Base-by-base conservation (phyloP, 53 echinoderm and acorn worm species). In the Echinometra lucunter region DNA sequence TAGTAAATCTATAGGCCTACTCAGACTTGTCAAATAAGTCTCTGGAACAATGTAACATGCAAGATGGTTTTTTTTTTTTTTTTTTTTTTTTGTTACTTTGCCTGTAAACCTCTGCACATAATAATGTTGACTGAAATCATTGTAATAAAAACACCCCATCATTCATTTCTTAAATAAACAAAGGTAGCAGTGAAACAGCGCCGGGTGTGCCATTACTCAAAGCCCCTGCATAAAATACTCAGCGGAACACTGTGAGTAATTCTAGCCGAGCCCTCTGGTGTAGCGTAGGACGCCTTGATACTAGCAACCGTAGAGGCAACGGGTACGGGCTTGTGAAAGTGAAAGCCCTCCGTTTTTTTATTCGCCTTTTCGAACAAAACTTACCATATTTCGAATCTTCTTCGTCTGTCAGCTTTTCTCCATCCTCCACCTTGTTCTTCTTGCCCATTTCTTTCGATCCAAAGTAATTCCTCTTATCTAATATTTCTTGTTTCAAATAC, bases 351-450 rank as follows among this genome's bases (percentile, higher is more conserved):
- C 58, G n/a, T n/a, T 58, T 44, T 21, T 44, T n/a, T 32, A 80
- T 34, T 57, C 95, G 25, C 7, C 5, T 66, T 66, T 82, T 28
- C 37, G 49, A 56, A 56, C 55, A 55, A 42, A 88, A 92, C 93
- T 95, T 67, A 96, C 96, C 96, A 56, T 96, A 96, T 95, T 96
- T 96, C 53, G 95, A 91, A 44, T 96, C 95, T 32, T 96, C 96
- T 27, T 90, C 95, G 30, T 82, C 94, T 35, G 95, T 95, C 25
- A 97, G 82, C 27, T 92, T 38, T 45, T 91, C 93, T 19, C 74
- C 94, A 88, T 97, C 97, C 35, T 44, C 96, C 49, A 97, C 97
- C 74, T 93, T 95, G 69, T 95, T 96, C 93, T 83, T 97, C 89
- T 92, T 95, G 28, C 95, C 95, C 95, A 97, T 97, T 27, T 91